Evolutionary conservation across 2,113 vertebrate species (phyloP).

Genomic region (Hippocampus barbouri): DNA sequence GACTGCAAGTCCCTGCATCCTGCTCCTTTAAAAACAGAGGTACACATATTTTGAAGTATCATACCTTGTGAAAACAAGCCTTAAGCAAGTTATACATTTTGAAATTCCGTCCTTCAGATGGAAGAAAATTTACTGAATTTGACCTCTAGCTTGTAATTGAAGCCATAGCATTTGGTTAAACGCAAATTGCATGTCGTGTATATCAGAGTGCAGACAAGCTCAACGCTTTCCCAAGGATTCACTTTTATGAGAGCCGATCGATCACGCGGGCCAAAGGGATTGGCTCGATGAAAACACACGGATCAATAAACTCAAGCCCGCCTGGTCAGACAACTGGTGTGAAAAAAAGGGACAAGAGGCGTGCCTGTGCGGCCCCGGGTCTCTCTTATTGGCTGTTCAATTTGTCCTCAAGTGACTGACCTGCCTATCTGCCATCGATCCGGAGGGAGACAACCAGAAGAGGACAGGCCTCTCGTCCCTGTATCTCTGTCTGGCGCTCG

Average conservation of each 20-base stretch:
- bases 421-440: slow-evolving; percentile 65
- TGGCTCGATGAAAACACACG: slow-evolving; percentile 62
- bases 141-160: not conserved
- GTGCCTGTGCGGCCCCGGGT: slow-evolving; percentile 2
- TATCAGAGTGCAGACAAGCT: not conserved
- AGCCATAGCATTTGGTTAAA: not conserved
- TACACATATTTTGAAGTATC: no score
- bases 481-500: slow-evolving; percentile 35
- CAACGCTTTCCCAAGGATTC: slow-evolving; percentile 40
- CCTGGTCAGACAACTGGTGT: slow-evolving; percentile 37
- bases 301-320: slow-evolving; percentile 57
- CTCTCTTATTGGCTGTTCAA: slow-evolving; percentile 41
- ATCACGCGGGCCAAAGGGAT: slow-evolving; percentile 44
- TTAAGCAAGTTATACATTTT: not conserved
- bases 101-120: not conserved
- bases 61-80: no score
- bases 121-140: not conserved
- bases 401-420: slow-evolving; percentile 45
- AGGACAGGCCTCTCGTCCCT: slow-evolving; percentile 27
- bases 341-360: slow-evolving; percentile 29
- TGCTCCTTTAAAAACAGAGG: no score
- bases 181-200: not conserved
- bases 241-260: slow-evolving; percentile 52
- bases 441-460: slow-evolving; percentile 26
- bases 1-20: no score